These are phyloP conservation scores for Heloderma charlesbogerti DNA, from an alignment of 2,113 vertebrate genomes.

Conservation along the genomic window DNA sequence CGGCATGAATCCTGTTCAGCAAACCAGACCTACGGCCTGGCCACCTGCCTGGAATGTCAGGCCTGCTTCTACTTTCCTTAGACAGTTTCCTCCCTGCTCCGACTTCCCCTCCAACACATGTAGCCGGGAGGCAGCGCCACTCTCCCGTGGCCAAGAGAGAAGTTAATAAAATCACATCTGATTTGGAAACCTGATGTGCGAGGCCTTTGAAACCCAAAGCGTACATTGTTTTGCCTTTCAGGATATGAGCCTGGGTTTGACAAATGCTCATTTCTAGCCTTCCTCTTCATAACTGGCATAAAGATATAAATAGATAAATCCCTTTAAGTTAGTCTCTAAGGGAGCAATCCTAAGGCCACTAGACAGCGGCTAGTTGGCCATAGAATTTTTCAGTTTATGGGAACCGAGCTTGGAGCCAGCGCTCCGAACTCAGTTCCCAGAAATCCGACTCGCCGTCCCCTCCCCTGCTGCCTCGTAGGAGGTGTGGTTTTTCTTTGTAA, in stretches of 20 bases:
- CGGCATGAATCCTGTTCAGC: constrained; percentile 1
- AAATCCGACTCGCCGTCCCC: no score
- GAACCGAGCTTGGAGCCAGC: no score
- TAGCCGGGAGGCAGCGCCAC: background rate
- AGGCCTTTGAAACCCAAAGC: background rate
- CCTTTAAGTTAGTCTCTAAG: background rate
- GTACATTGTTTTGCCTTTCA: background rate
- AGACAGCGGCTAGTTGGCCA: no score
- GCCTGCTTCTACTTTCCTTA: background rate
- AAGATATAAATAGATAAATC: background rate
- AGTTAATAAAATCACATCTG: background rate
- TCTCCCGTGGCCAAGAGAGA: background rate
- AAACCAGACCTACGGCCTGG: background rate
- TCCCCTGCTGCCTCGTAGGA: no score
- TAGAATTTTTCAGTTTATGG: no score
- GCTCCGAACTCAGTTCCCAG: no score
- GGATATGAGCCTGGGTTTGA: background rate
- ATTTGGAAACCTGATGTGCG: constrained; percentile 7
- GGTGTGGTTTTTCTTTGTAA: no score
- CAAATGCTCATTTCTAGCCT: background rate
- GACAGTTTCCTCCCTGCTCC: background rate
- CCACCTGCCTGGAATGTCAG: constrained; percentile 9
- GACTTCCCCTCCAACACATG: background rate
- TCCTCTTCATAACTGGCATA: background rate
- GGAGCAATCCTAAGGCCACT: no score